A percentile compares a stretch with the other conserved stretches of the same genome.
Conservation (phyloP, 2,113 vertebrate genomes). For the Centrocercus urophasianus region DNA sequence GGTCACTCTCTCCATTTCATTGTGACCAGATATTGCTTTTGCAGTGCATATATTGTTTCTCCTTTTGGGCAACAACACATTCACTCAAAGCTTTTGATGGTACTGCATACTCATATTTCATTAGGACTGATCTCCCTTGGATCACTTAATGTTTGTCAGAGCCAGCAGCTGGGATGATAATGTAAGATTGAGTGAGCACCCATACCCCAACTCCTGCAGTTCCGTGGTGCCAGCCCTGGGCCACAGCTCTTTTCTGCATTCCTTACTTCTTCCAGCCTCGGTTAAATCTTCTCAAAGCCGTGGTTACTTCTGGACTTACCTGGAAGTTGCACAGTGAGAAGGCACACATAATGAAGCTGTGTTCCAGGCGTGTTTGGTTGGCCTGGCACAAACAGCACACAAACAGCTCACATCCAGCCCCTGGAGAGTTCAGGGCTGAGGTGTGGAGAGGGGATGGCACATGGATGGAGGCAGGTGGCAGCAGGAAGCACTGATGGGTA, state of each 20-base stretch:
- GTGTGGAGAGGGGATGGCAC: neutral
- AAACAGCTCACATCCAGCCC: neutral
- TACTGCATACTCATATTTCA: neutral
- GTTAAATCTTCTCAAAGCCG: neutral
- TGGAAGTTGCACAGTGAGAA: neutral
- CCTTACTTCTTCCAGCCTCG: neutral
- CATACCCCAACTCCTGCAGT: accelerated
- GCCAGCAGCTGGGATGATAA: neutral
- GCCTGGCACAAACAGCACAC: neutral
- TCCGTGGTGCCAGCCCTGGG: neutral
- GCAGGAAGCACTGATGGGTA: neutral
- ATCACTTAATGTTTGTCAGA: neutral
- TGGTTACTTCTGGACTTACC: neutral
- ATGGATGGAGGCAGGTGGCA: neutral
- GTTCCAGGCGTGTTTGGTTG: neutral
- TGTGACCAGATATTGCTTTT: conserved; percentile 11
- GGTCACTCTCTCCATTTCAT: conserved; percentile 16
- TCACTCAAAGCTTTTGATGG: conserved; percentile 28
- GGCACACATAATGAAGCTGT: neutral
- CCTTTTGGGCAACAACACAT: conserved; percentile 3
- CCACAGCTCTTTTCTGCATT: accelerated
- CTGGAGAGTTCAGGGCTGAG: neutral
- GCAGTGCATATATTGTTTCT: neutral
- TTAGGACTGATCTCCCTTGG: neutral
- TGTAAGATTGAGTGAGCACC: neutral